These are phyloP conservation scores for Corythornis cristatus DNA, from an alignment of 2,113 vertebrate species.

Conservation along the genomic window DNA sequence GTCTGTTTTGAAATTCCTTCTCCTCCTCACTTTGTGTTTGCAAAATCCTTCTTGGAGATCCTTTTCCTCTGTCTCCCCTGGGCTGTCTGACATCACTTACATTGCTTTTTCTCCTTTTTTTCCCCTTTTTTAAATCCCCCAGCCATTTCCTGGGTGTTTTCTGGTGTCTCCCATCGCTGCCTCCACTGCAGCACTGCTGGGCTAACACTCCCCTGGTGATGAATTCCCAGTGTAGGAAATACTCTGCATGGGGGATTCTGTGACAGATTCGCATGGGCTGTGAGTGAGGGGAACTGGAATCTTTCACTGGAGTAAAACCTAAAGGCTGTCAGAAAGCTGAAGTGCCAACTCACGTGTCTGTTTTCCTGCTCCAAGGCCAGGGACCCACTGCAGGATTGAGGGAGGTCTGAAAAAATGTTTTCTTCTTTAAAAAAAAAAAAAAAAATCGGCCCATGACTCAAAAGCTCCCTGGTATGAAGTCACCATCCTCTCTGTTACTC, in stretches of 20 bases:
- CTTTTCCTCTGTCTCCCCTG: background rate
- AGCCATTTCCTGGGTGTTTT: background rate
- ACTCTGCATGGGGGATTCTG: background rate
- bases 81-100: background rate
- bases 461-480: conserved; percentile 39
- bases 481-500: conserved; percentile 73
- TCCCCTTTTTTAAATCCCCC: background rate
- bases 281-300: background rate
- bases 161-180: background rate
- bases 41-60: background rate
- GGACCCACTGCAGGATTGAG: background rate
- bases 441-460: conserved; percentile 13
- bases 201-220: background rate
- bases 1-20: background rate
- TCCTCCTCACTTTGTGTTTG: background rate
- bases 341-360: background rate
- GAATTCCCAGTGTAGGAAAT: background rate
- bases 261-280: accelerated
- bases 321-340: background rate
- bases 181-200: background rate
- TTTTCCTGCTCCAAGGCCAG: background rate
- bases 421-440: conserved; percentile 49
- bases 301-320: background rate
- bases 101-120: background rate
- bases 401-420: background rate